A percentile compares a stretch with the other conserved stretches of the same genome.
Evolutionary conservation across 2,113 vertebrate species (phyloP).

Genomic region (Lepisosteus oculatus): DNA sequence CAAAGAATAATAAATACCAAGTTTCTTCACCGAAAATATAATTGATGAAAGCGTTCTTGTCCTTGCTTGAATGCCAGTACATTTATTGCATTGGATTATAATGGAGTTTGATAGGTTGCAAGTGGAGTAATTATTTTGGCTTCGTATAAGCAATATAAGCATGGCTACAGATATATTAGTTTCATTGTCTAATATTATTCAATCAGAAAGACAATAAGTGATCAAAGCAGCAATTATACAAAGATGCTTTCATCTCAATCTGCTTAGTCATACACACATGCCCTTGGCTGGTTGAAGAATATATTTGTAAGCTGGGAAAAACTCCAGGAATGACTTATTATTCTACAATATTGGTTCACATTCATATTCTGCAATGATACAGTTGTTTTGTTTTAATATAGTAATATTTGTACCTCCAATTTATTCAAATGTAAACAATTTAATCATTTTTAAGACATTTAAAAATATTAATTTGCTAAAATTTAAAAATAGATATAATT

Average conservation of each 20-base stretch:
- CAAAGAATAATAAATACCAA: no score
- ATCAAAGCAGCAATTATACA: background rate
- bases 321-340: background rate
- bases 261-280: constrained; percentile 4
- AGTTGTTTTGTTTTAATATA: background rate
- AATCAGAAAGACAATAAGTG: background rate
- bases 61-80: no score
- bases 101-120: background rate
- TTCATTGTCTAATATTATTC: background rate
- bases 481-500: no score
- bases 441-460: no score
- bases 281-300: background rate
- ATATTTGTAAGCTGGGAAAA: background rate
- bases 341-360: background rate
- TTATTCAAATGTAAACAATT: no score
- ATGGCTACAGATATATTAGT: background rate
- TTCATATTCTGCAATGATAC: background rate
- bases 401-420: no score
- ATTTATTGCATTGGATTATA: no score
- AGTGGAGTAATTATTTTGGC: background rate
- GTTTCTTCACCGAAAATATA: no score
- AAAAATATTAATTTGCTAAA: no score
- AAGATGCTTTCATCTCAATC: background rate
- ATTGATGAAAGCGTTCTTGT: no score
- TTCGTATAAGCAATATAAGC: background rate